Evolutionary conservation across 2,888 invertebrate species (phyloP), one percentile per base, ranked within the genome.

Genomic region (Piscicola geometra): DNA sequence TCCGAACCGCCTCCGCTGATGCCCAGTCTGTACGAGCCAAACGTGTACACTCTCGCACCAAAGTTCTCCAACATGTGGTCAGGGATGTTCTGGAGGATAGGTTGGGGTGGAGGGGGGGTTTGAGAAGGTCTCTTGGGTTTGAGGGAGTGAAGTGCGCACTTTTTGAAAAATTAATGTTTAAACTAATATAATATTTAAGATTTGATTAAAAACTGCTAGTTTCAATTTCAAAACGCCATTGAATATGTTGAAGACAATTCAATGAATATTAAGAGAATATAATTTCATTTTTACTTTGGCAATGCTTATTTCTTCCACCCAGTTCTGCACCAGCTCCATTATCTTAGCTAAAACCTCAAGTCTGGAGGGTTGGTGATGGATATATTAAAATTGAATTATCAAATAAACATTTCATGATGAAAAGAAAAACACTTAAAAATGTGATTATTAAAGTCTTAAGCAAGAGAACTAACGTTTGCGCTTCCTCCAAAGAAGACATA

Each of bases 1-100:
- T 99, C 99, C 78, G 98, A 98, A 50, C 98, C 98, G 84, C 52
- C n/a, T 82, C 94, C 94, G 85, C 97, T 97, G 9, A 98, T 98
- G 81, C 99, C 89, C 28, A 90, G 89, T 72, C 88, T 84, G 85
- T 98, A 99, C 76, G 98, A 98, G 68, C 99, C 99, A 86, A 99
- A 99, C n/a, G 98, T 99, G 84, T 94, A 99, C 78, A 99, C 94
- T 87, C 97, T 97, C 1, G 99, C 99, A 32, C 98, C 97, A 76
- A 97, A 92, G 36, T 83, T 84, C 72, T 94, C 93, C 0, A 94
- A 93, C 0, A 93, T 90, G 81, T 90, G 91, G 76, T 91, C 90
- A 5, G 98, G 96, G 90, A 98, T 93, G 86, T 95, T 95, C 86
- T 93, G 50, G 18, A 68, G 64, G 60, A n/a, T n/a, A n/a, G n/a